These are phyloP conservation scores for Carpatolechia fugitivella DNA, from an alignment of 2,888 invertebrate species.

Conservation along the genomic window DNA sequence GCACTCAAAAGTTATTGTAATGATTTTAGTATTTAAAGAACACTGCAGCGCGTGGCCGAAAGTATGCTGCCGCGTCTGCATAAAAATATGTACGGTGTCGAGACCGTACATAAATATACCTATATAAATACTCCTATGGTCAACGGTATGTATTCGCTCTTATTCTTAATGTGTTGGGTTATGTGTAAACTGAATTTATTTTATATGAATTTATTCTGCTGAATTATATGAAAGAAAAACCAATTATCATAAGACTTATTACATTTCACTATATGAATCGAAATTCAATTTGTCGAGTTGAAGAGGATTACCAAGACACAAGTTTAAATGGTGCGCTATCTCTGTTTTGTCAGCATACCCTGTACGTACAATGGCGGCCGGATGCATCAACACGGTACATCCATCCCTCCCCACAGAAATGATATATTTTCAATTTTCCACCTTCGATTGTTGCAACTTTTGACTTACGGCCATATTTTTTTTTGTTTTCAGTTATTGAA, in stretches of 20 bases:
- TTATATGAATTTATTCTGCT: too few relatives aligned
- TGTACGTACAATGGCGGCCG: slow-evolving; percentile 45
- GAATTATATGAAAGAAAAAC: too few relatives aligned
- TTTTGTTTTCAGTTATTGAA: not conserved
- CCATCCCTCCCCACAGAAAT: slow-evolving; percentile 53
- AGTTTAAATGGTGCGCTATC: slow-evolving; percentile 37
- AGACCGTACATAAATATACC: too few relatives aligned
- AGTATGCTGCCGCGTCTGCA: too few relatives aligned
- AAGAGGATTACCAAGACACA: not conserved
- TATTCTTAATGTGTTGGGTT: too few relatives aligned
- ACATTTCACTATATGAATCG: not conserved
- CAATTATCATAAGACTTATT: not conserved
- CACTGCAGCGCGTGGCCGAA: too few relatives aligned
- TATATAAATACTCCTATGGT: too few relatives aligned
- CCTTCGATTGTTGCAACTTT: slow-evolving; percentile 42
- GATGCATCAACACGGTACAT: slow-evolving; percentile 44
- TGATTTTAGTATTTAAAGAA: too few relatives aligned
- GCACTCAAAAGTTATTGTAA: too few relatives aligned
- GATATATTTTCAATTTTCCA: slow-evolving; percentile 76
- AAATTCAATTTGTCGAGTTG: not conserved
- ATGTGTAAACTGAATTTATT: too few relatives aligned
- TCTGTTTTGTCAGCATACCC: slow-evolving; percentile 65
- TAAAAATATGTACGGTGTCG: too few relatives aligned
- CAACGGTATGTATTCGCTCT: too few relatives aligned
- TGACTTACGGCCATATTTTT: not conserved